Percentiles rank a stretch among this genome's conserved stretches.
These are phyloP conservation scores for Prionace glauca DNA, from an alignment of 2,797 vertebrate species.

Conservation along the genomic window DNA sequence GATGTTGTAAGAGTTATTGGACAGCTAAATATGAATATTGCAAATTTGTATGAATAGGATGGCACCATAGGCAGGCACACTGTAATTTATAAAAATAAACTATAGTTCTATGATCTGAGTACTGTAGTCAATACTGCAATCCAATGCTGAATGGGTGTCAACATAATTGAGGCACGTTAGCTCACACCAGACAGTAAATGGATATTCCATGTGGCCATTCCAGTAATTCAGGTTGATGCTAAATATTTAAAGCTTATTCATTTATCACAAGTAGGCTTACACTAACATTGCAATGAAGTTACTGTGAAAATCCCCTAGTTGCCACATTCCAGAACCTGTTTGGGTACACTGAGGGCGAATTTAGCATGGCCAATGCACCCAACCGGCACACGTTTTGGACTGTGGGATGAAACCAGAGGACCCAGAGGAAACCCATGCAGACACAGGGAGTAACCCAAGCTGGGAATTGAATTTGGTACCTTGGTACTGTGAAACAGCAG, in stretches of 20 bases:
- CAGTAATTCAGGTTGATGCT: not conserved
- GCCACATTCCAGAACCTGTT: too few species aligned
- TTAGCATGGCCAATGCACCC: too few species aligned
- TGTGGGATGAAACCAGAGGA: too few species aligned
- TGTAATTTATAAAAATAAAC: not conserved
- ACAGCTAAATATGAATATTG: not conserved
- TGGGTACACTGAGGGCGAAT: too few species aligned
- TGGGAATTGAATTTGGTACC: too few species aligned
- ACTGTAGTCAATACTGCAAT: not conserved
- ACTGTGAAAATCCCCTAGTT: too few species aligned
- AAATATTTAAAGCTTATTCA: not conserved
- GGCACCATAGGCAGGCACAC: not conserved
- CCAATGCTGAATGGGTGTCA: not conserved
- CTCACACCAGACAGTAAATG: not conserved
- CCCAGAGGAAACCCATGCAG: too few species aligned
- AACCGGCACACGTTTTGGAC: too few species aligned
- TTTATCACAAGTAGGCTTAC: too few species aligned
- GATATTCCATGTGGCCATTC: not conserved
- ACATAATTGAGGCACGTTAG: not conserved
- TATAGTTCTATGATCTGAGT: not conserved
- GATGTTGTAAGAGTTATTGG: not conserved
- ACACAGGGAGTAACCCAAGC: too few species aligned
- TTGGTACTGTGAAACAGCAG: too few species aligned
- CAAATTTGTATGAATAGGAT: not conserved
- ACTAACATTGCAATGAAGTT: too few species aligned